phyloP scores from a whole-genome alignment of 1,140 invertebrate genomes.

The Cydia strobilella region DNA sequence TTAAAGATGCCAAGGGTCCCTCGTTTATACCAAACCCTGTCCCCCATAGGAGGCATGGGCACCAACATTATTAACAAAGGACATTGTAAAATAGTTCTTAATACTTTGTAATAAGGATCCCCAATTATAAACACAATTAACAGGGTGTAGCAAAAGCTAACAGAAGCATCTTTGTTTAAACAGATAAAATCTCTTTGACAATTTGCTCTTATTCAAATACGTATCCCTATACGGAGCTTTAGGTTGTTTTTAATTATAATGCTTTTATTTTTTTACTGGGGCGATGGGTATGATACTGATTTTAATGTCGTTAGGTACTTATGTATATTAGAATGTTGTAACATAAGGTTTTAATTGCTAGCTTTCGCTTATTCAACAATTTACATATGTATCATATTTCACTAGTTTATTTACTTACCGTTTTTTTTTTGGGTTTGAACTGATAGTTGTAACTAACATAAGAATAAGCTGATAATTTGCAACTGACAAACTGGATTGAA shows the following conservation, averaged over 20 bases:
- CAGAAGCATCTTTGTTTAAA: constrained; percentile 75
- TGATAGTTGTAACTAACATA: too few relatives aligned
- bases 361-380: not conserved
- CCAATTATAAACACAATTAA: constrained; percentile 43
- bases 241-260: constrained; percentile 67
- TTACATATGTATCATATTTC: not conserved
- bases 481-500: too few relatives aligned
- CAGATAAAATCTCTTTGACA: constrained; percentile 79
- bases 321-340: not conserved
- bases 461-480: too few relatives aligned
- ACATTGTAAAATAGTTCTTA: not conserved
- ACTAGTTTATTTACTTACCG: not conserved
- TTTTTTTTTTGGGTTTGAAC: too few relatives aligned
- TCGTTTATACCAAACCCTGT: constrained; percentile 4
- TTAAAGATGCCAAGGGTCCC: constrained; percentile 55
- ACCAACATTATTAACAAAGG: not conserved
- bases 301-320: not conserved
- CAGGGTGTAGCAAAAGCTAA: constrained; percentile 65
- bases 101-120: not conserved
- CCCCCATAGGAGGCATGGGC: constrained; percentile 19
- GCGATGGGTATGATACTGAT: not conserved
- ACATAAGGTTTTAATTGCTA: constrained; percentile 1
- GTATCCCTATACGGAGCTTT: constrained; percentile 66
- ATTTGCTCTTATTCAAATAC: constrained; percentile 79
- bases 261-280: constrained; percentile 37